phyloP scores from a whole-genome alignment of 2,113 vertebrate species.

The Arizona elegans region DNA sequence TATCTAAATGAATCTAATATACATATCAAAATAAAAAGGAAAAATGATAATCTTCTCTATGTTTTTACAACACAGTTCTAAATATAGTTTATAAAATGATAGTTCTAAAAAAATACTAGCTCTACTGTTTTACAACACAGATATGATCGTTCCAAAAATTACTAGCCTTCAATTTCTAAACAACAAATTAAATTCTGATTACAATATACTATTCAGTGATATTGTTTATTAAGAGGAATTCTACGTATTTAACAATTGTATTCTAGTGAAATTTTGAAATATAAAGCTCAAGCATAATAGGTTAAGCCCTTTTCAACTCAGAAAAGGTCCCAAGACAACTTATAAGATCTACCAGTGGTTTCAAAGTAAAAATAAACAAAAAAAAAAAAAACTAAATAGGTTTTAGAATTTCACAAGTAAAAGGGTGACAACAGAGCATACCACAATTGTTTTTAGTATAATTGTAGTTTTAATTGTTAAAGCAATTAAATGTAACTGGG shows the following conservation, averaged over 20 bases:
- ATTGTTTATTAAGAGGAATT: not conserved
- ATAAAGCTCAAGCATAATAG: not conserved
- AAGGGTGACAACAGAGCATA: not conserved
- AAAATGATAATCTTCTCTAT: not conserved
- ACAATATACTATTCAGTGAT: not conserved
- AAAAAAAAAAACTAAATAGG: not conserved
- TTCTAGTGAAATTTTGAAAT: not conserved
- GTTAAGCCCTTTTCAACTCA: not conserved
- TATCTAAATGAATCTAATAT: not conserved
- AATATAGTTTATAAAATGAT: too few relatives aligned
- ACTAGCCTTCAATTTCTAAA: not conserved
- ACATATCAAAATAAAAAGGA: not conserved
- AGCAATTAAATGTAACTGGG: not conserved
- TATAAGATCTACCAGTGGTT: not conserved
- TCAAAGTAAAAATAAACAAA: not conserved
- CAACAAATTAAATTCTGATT: not conserved
- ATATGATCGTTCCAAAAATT: not conserved
- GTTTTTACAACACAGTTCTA: not conserved
- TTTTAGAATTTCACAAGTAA: not conserved
- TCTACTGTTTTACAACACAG: not conserved
- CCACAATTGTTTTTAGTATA: not conserved
- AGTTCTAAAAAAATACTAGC: not conserved
- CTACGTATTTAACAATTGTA: not conserved
- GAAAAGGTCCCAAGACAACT: not conserved
- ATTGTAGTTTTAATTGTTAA: conserved; percentile 14